Evolutionary conservation across 2,113 vertebrate species (phyloP).

Genomic region (Clarias batrachus): DNA sequence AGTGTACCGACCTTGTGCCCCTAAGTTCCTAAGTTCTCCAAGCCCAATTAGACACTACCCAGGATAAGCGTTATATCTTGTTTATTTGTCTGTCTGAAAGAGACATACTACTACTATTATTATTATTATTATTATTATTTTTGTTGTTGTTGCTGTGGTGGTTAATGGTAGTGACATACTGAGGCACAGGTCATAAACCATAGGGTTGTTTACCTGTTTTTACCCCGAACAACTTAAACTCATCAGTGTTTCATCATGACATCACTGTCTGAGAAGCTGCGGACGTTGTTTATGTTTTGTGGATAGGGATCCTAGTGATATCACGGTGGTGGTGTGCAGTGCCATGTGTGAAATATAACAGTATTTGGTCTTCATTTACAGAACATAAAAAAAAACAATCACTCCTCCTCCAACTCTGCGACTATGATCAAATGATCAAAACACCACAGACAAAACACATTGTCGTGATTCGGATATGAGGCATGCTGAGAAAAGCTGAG

Average conservation of each 20-base stretch:
- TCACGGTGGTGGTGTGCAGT: neutral
- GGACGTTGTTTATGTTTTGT: conserved; percentile 3
- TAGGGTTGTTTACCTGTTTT: neutral
- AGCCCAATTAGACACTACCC: too few species aligned
- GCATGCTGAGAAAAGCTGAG: neutral
- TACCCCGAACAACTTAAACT: neutral
- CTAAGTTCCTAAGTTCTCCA: too few species aligned
- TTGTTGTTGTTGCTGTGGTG: too few species aligned
- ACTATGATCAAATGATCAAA: conserved; percentile 14
- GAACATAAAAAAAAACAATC: neutral
- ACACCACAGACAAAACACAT: conserved; percentile 27
- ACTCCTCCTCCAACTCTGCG: neutral
- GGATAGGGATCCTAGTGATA: conserved; percentile 26
- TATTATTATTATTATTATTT: neutral
- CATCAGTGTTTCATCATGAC: neutral
- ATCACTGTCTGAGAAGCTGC: neutral
- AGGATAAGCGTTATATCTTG: too few species aligned
- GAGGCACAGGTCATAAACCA: neutral
- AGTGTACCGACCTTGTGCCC: too few species aligned
- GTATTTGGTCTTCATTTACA: conserved; percentile 15
- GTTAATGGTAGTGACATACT: neutral
- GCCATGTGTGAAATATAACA: conserved; percentile 7
- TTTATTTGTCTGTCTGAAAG: neutral
- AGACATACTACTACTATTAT: neutral
- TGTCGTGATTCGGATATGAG: conserved; percentile 18